Conservation (phyloP, 2,113 vertebrate genomes). For the Clarias magur region DNA sequence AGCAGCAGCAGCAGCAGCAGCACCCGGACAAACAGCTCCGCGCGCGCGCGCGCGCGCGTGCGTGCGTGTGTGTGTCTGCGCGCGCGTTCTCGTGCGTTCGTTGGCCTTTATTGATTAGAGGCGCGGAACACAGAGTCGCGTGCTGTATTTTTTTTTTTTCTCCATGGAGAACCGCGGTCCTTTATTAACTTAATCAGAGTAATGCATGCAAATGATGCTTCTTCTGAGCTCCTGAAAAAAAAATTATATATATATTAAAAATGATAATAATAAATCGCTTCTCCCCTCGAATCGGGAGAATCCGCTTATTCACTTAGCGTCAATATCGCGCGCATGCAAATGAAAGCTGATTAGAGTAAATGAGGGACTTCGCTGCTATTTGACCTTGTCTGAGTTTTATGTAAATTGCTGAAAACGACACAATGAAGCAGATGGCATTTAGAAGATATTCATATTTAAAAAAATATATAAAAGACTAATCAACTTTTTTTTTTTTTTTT, state of each 20-base stretch:
- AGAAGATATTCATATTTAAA: constrained; percentile 58
- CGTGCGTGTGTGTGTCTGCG: constrained; percentile 6
- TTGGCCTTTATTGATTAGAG: constrained; percentile 80
- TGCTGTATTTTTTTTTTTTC: neutral
- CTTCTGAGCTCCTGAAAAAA: constrained; percentile 95
- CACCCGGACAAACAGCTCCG: constrained; percentile 45
- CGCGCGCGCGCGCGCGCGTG: constrained; percentile 31
- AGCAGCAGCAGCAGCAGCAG: neutral
- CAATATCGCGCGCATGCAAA: constrained; percentile 99
- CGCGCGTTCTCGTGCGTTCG: constrained; percentile 15
- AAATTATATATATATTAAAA: constrained; percentile 12
- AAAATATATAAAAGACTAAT: constrained; percentile 36
- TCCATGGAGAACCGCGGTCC: constrained; percentile 88
- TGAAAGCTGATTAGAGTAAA: constrained; percentile 99
- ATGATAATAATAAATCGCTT: constrained; percentile 62
- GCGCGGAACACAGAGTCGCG: neutral
- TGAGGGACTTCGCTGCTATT: constrained; percentile 99
- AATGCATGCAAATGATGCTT: constrained; percentile 99
- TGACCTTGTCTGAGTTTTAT: constrained; percentile 99
- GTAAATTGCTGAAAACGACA: constrained; percentile 85
- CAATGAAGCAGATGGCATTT: constrained; percentile 70
- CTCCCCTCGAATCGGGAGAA: constrained; percentile 97
- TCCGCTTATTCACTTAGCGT: constrained; percentile 99
- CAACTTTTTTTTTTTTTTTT: constrained; percentile 34
- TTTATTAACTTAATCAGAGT: constrained; percentile 99